Conservation (phyloP, 1,140 invertebrate genomes). For the Harpegnathos saltator region DNA sequence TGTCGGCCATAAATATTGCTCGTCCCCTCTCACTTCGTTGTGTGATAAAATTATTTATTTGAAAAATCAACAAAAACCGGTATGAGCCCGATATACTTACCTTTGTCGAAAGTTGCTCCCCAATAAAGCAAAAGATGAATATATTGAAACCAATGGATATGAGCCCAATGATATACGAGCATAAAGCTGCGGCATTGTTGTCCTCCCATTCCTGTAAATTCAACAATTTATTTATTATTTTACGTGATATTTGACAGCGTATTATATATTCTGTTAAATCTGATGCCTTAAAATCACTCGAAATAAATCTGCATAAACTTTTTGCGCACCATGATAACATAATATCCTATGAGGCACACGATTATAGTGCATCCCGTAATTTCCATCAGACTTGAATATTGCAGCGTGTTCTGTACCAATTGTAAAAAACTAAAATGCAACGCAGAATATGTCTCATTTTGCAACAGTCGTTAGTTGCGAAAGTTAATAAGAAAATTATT, state of each 20-base stretch:
- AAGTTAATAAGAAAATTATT: too few relatives aligned
- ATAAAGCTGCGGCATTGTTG: slow-evolving; percentile 5
- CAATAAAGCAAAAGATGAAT: slow-evolving; percentile 66
- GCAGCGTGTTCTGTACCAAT: slow-evolving; percentile 68
- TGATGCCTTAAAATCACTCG: too few relatives aligned
- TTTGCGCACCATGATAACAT: slow-evolving; percentile 6
- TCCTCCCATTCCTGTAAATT: slow-evolving; percentile 44
- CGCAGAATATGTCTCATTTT: not conserved
- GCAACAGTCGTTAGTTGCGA: too few relatives aligned
- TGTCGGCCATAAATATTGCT: too few relatives aligned
- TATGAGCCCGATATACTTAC: not conserved
- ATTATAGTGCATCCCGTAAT: slow-evolving; percentile 72
- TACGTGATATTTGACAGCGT: not conserved
- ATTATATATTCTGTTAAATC: too few relatives aligned
- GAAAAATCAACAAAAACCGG: not conserved
- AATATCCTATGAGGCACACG: slow-evolving; percentile 26
- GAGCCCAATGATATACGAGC: slow-evolving; percentile 48
- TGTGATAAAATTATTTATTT: not conserved
- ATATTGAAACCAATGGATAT: slow-evolving; percentile 62
- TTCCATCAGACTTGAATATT: slow-evolving; percentile 67
- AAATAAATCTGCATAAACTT: slow-evolving; percentile 2
- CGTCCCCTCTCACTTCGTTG: not conserved
- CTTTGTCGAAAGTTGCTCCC: slow-evolving; percentile 48
- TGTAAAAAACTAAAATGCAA: slow-evolving; percentile 69
- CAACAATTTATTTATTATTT: not conserved